Evolutionary conservation across 2,888 invertebrate species (phyloP).

Genomic region (Diarsia brunnea): DNA sequence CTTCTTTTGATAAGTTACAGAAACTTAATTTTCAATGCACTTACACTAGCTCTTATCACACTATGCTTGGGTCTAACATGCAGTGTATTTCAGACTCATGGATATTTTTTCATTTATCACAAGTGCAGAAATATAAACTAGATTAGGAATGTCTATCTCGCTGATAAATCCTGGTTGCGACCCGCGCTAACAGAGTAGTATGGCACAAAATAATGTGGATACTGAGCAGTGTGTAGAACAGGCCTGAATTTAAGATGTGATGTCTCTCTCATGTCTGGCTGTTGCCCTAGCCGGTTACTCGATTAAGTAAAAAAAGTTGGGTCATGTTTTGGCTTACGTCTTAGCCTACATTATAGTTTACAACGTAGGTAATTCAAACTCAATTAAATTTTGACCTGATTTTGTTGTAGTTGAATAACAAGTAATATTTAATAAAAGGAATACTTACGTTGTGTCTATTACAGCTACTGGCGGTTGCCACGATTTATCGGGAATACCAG

Average conservation of each 20-base stretch:
- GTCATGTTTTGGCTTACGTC: not conserved
- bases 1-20: not conserved
- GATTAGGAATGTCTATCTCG: not conserved
- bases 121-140: too few relatives aligned
- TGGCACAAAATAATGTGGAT: not conserved
- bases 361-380: not conserved
- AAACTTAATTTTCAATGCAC: not conserved
- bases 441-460: constrained; percentile 95
- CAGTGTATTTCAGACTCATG: too few relatives aligned
- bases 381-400: not conserved
- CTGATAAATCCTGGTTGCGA: not conserved
- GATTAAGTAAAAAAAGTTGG: not conserved
- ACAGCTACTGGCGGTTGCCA: constrained; percentile 97
- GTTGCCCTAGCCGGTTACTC: not conserved
- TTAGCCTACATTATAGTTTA: not conserved
- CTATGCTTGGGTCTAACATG: too few relatives aligned
- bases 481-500: constrained; percentile 96
- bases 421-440: not conserved
- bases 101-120: too few relatives aligned
- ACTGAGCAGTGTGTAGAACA: not conserved
- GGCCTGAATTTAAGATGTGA: not conserved
- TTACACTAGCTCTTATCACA: too few relatives aligned
- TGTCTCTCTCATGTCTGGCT: not conserved
- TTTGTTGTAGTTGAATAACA: not conserved
- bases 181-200: not conserved